Conservation (phyloP, 2,888 invertebrate genomes). For the Mesochorus sp. region DNA sequence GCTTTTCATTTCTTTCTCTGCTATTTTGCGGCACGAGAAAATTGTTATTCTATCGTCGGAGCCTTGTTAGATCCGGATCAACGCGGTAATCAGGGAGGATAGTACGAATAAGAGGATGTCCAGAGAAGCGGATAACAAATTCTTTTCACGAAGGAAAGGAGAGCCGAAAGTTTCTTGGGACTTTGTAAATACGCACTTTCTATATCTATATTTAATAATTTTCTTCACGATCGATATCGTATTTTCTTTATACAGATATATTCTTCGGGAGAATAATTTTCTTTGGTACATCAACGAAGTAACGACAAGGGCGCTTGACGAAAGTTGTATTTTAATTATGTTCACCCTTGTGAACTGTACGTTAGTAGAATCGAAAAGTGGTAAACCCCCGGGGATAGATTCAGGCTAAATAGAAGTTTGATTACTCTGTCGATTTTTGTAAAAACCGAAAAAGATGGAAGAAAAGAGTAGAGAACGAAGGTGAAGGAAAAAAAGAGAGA, state of each 20-base stretch:
- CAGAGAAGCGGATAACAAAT: constrained; percentile 50
- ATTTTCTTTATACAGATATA: background rate
- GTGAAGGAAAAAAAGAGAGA: background rate
- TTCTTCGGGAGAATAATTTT: constrained; percentile 41
- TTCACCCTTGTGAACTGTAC: constrained; percentile 57
- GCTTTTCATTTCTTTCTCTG: background rate
- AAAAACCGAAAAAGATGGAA: constrained; percentile 11
- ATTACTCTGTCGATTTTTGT: constrained; percentile 51
- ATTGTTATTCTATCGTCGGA: constrained; percentile 32
- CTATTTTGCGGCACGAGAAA: background rate
- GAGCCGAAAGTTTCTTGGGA: constrained; percentile 24
- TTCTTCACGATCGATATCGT: constrained; percentile 1
- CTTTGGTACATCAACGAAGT: constrained; percentile 19
- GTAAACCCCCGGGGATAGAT: background rate
- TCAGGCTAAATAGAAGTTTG: constrained; percentile 52
- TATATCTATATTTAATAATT: constrained; percentile 9
- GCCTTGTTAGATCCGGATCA: constrained; percentile 45
- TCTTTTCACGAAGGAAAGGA: constrained; percentile 37
- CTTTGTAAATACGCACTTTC: background rate
- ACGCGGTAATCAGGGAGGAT: constrained; percentile 22
- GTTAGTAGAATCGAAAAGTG: constrained; percentile 45
- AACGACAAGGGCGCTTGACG: constrained; percentile 21
- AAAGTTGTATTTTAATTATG: constrained; percentile 62
- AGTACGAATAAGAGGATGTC: constrained; percentile 2
- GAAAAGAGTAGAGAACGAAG: background rate